These are phyloP conservation scores for Eunapius fragilis DNA, from an alignment of 37 sponge, comb jelly and placozoan genomes.

Conservation along the genomic window DNA sequence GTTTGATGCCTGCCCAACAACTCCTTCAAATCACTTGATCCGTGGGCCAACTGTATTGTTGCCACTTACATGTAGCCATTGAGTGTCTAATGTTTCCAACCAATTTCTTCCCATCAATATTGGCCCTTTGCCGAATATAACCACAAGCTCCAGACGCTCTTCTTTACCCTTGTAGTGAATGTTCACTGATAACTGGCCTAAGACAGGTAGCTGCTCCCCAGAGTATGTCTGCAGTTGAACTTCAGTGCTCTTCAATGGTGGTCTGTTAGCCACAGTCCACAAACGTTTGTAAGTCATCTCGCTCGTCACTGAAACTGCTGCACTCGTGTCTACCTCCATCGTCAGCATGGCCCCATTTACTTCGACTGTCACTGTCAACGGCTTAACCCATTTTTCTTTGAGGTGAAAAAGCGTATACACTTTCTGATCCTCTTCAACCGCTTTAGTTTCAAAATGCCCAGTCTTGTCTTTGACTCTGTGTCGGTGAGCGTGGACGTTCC, in stretches of 20 bases:
- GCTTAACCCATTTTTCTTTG: not conserved
- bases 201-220: conserved; percentile 23
- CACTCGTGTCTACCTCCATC: conserved; percentile 59
- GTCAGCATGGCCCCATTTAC: conserved; percentile 1
- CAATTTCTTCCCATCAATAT: conserved; percentile 48
- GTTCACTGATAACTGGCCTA: conserved; percentile 4
- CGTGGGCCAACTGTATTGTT: not conserved
- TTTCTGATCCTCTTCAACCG: not conserved
- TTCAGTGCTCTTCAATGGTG: not conserved
- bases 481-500: not conserved
- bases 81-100: conserved; percentile 6
- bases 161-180: not conserved
- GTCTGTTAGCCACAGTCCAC: not conserved
- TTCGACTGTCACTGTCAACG: not conserved
- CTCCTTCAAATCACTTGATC: not conserved
- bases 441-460: not conserved
- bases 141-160: not conserved
- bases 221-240: conserved; percentile 34
- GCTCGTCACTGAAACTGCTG: conserved; percentile 37
- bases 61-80: not conserved
- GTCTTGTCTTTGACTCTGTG: not conserved
- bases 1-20: not conserved
- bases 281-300: not conserved
- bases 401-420: conserved; percentile 20
- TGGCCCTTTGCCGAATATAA: conserved; percentile 39